Base-by-base conservation (phyloP, 2,888 invertebrate species). In the Xestoiulus laeticollis region DNA sequence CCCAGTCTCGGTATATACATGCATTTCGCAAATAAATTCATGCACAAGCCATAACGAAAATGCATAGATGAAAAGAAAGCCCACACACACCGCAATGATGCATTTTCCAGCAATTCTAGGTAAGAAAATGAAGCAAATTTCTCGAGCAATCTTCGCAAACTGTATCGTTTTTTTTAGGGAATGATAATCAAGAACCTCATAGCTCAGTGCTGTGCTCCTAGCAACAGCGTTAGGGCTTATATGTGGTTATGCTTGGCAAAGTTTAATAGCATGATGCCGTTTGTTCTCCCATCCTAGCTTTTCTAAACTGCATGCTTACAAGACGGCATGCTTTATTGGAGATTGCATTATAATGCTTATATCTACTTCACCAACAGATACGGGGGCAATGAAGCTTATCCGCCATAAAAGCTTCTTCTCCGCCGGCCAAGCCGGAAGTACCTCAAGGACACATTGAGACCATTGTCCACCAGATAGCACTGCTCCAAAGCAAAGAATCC, bases 371-470 rank as follows among this genome's bases (percentile, higher is more conserved):
- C 68, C 68, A 26, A 68, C 68, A 68, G 68, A 68, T 68, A 10
- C 68, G 68, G 68, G 68, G 68, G 68, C 68, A 68, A 68, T 68
- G 68, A 68, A 26, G 68, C 68, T 68, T 10, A 68, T 68, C 68
- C 68, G 68, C 68, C 68, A 12, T 68, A 68, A 68, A 26, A 68
- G 22, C 1, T 22, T 22, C 1, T 22, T 22, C 26, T 68, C 22
- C 68, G 68, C 12, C 6, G 68, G 68, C 68, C 26, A 26, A 22
- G 10, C 68, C 14, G 68, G 10, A 12, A 68, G 6, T 10, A 68
- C 68, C n/a, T n/a, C 53, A 5, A 53, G 53, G 19, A 48, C 48
- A 16, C 48, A 8, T 48, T 48, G 16, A 48, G 48, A 16, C 48
- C 4, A 2, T 10, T 12, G 48, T 48, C 48, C 14, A 10, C 48